Conservation (phyloP, 1,140 invertebrate genomes). For the Brachionus asplanchnoidis region DNA sequence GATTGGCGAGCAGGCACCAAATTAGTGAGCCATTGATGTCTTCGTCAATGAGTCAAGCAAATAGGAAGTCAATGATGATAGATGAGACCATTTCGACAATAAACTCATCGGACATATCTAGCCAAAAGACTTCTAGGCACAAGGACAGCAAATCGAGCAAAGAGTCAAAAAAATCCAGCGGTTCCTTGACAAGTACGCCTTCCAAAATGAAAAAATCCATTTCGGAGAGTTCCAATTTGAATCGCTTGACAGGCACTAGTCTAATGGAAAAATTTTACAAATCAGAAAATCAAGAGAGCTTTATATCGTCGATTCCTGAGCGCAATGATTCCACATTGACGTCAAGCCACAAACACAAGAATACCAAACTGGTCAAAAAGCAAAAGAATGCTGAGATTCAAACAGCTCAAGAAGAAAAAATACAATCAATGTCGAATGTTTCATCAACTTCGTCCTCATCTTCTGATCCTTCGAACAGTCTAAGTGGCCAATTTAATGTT, state of each 20-base stretch:
- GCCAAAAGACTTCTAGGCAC: neutral
- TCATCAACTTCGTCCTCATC: constrained; percentile 5
- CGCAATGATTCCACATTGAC: neutral
- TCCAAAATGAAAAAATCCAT: constrained; percentile 37
- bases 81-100: constrained; percentile 31
- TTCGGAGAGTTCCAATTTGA: constrained; percentile 25
- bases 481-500: constrained; percentile 6
- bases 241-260: neutral
- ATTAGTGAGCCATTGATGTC: constrained; percentile 13
- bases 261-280: constrained; percentile 25
- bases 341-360: neutral
- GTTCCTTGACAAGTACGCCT: constrained; percentile 35
- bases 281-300: constrained; percentile 12
- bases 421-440: constrained; percentile 3
- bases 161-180: neutral
- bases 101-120: constrained; percentile 16
- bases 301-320: constrained; percentile 25
- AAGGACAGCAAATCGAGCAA: neutral
- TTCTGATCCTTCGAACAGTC: neutral
- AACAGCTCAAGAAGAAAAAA: constrained; percentile 1
- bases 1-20: neutral
- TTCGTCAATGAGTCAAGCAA: constrained; percentile 1
- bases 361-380: neutral
- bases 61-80: neutral
- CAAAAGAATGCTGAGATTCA: constrained; percentile 26